A percentile compares a stretch with the other conserved stretches of the same genome.
These are phyloP conservation scores for Lanius ludovicianus DNA, from an alignment of 2,113 vertebrate species.

Conservation along the genomic window DNA sequence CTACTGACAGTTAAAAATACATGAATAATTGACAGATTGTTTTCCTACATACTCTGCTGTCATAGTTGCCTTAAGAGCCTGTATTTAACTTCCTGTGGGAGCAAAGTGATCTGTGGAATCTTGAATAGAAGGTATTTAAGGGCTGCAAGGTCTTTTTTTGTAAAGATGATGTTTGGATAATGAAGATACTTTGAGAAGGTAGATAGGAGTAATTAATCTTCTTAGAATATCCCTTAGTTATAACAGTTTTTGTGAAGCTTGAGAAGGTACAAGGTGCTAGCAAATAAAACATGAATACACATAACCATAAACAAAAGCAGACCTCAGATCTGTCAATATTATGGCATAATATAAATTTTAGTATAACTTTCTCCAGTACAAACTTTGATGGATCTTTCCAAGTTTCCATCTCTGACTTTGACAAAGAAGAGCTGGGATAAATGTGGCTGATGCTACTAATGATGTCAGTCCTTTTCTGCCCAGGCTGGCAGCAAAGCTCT, in stretches of 20 bases:
- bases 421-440: background rate
- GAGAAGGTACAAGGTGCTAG: background rate
- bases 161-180: background rate
- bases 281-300: background rate
- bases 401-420: background rate
- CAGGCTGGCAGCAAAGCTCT: background rate
- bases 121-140: background rate
- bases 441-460: background rate
- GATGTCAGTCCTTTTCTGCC: background rate
- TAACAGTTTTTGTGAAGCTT: background rate
- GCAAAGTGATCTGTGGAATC: background rate
- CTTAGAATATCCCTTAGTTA: background rate
- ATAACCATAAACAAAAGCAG: background rate
- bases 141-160: background rate
- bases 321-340: background rate
- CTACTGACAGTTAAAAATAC: background rate
- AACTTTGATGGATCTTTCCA: background rate
- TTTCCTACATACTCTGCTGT: background rate
- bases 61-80: background rate
- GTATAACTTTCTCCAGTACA: background rate
- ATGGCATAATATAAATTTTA: background rate
- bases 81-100: background rate
- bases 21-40: background rate
- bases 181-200: background rate
- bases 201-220: background rate